phyloP scores from a whole-genome alignment of 2,888 invertebrate species.

The Germaria angustata region DNA sequence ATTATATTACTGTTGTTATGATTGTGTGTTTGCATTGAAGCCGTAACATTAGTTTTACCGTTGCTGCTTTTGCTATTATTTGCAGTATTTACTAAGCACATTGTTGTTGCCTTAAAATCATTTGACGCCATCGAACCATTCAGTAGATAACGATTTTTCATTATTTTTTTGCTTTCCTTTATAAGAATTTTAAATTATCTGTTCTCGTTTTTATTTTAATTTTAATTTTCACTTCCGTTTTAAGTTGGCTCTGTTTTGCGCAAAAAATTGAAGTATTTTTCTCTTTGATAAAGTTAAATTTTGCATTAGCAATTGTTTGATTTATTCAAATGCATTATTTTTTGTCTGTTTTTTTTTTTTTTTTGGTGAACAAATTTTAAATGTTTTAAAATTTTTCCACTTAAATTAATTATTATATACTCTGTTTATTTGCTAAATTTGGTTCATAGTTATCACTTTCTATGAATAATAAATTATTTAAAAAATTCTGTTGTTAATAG shows the following conservation, averaged over 20 bases:
- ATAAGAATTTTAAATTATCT: neutral
- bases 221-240: conserved; percentile 25
- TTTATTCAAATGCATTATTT: conserved; percentile 19
- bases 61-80: conserved; percentile 61
- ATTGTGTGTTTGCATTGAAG: conserved; percentile 32
- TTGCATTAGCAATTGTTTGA: neutral
- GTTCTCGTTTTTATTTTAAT: conserved; percentile 27
- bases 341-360: conserved; percentile 9
- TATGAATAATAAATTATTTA: neutral
- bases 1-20: conserved; percentile 65
- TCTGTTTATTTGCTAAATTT: conserved; percentile 40
- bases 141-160: conserved; percentile 77
- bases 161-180: conserved; percentile 64
- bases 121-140: conserved; percentile 71
- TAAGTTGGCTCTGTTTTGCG: neutral
- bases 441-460: conserved; percentile 36
- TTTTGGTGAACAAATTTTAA: neutral
- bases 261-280: neutral
- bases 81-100: conserved; percentile 60
- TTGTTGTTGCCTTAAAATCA: conserved; percentile 56
- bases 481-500: conserved; percentile 1
- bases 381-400: neutral
- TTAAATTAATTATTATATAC: neutral
- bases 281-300: neutral
- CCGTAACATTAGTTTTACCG: conserved; percentile 52